A percentile compares a stretch with the other conserved stretches of the same genome.
Evolutionary conservation across 2,888 invertebrate species (phyloP).

Genomic region (Pyralis farinalis): DNA sequence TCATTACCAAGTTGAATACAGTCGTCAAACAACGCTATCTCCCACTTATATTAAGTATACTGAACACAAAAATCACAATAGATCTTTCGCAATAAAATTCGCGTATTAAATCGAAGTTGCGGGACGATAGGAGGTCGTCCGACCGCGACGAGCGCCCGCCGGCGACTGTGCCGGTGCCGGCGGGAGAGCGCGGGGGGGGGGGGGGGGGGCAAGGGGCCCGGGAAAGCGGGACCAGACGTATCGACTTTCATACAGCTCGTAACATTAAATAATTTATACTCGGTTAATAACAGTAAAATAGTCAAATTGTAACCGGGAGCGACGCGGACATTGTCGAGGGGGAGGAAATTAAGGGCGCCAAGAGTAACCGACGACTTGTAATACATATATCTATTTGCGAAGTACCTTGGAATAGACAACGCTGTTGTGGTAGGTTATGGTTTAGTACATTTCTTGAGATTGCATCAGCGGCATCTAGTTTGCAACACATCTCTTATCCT

Average conservation of each 20-base stretch:
- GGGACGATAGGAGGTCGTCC: constrained; percentile 19
- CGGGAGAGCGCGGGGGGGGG: background rate
- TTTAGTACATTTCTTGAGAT: too few relatives aligned
- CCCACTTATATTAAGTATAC: background rate
- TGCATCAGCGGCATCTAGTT: too few relatives aligned
- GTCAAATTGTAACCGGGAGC: background rate
- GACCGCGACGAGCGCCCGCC: constrained; percentile 31
- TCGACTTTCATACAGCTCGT: constrained; percentile 7
- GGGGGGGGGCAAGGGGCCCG: background rate
- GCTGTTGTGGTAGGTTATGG: background rate
- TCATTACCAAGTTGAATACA: too few relatives aligned
- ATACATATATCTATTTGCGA: background rate
- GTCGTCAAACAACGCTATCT: too few relatives aligned
- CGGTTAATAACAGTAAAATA: background rate
- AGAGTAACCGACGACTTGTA: background rate
- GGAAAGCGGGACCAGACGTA: constrained; percentile 7
- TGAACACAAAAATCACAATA: constrained; percentile 1
- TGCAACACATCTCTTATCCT: too few relatives aligned
- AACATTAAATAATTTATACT: constrained; percentile 7
- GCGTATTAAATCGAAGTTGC: background rate
- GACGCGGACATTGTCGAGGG: background rate
- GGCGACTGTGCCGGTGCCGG: constrained; percentile 25
- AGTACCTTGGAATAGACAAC: background rate
- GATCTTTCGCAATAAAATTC: background rate
- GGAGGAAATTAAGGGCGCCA: background rate